These are phyloP conservation scores for Isurus oxyrinchus DNA, from an alignment of 2,113 vertebrate species.

Conservation along the genomic window DNA sequence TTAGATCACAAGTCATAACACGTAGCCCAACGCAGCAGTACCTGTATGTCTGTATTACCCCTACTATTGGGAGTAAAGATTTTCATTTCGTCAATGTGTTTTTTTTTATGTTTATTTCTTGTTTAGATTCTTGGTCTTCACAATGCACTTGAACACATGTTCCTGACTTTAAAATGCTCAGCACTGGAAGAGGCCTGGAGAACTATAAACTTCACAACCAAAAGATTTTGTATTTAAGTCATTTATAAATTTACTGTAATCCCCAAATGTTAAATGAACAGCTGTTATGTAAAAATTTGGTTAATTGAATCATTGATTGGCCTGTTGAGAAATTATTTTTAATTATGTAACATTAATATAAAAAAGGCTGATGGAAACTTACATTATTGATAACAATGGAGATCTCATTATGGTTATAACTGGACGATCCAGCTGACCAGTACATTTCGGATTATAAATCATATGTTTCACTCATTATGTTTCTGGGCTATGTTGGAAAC, in stretches of 20 bases:
- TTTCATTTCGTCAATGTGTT: background rate
- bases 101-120: background rate
- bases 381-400: background rate
- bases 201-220: background rate
- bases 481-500: background rate
- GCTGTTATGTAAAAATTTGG: conserved; percentile 3
- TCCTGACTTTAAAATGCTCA: background rate
- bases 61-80: background rate
- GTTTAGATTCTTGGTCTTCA: background rate
- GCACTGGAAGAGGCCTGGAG: background rate
- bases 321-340: background rate
- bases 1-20: background rate
- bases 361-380: background rate
- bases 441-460: background rate
- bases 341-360: background rate
- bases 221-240: background rate
- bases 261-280: background rate
- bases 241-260: background rate
- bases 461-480: background rate
- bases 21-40: background rate
- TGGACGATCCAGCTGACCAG: background rate
- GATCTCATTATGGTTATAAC: background rate
- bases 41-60: background rate
- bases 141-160: background rate
- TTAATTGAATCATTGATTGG: background rate